phyloP scores from a whole-genome alignment of 2,113 vertebrate species.

The Ceyx margarethae region DNA sequence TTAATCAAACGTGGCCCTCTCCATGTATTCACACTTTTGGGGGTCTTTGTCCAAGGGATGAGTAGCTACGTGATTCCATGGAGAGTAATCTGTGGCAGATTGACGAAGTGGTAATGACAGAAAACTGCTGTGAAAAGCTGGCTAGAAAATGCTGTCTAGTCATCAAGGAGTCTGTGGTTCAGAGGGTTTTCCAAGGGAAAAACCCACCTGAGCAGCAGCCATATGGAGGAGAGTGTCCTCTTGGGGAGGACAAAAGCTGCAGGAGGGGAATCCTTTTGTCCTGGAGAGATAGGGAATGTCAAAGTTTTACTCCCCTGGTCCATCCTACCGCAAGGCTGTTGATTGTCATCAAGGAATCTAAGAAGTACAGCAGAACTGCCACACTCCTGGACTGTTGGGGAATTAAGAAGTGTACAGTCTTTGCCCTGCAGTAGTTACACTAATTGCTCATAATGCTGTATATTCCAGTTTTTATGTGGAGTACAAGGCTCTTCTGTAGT shows the following conservation, averaged over 20 bases:
- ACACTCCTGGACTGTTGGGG: neutral
- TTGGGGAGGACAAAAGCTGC: neutral
- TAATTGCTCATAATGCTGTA: neutral
- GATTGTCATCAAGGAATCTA: neutral
- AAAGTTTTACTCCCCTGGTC: neutral
- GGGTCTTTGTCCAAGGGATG: slow-evolving; percentile 33
- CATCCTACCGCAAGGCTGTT: neutral
- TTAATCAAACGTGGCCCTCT: slow-evolving; percentile 60
- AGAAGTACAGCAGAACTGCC: neutral
- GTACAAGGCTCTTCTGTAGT: neutral
- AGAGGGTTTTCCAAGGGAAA: slow-evolving; percentile 1
- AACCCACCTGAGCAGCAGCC: neutral
- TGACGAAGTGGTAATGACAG: slow-evolving; percentile 47
- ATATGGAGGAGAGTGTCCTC: neutral
- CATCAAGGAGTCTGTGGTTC: neutral
- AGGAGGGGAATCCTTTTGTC: neutral
- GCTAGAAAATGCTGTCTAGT: neutral
- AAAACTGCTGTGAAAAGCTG: slow-evolving; percentile 38
- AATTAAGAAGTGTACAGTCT: neutral
- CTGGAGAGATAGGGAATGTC: accelerated
- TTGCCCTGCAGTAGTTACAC: neutral
- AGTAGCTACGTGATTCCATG: neutral
- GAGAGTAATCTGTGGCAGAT: neutral
- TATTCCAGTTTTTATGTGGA: neutral
- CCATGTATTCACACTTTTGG: neutral